Conservation (phyloP, 2,888 invertebrate species). For the Agrilus cyanescens region DNA sequence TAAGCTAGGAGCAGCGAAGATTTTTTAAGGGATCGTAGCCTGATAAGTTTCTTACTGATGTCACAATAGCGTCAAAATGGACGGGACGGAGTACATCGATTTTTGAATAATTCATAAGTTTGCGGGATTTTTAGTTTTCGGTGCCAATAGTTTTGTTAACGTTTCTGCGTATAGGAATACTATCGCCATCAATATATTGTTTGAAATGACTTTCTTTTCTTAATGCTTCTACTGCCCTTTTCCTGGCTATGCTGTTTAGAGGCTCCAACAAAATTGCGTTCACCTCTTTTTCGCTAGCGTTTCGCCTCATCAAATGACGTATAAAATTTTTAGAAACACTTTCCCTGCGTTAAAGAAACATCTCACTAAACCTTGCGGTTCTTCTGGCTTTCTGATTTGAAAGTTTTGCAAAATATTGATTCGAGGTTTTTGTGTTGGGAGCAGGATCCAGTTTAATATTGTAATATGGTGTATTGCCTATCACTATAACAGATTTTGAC, state of each 20-base stretch:
- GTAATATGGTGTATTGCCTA: too few relatives aligned
- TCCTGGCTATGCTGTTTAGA: background rate
- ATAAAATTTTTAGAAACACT: slow-evolving; percentile 2
- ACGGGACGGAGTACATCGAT: background rate
- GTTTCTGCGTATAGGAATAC: slow-evolving; percentile 1
- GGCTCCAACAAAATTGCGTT: background rate
- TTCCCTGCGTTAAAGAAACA: background rate
- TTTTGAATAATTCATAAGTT: background rate
- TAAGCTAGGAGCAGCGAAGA: slow-evolving; percentile 6
- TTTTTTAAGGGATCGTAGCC: slow-evolving; percentile 9
- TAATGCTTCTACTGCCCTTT: background rate
- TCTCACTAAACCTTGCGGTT: too few relatives aligned
- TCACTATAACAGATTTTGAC: too few relatives aligned
- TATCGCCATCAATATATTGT: slow-evolving; percentile 1
- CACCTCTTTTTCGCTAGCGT: background rate
- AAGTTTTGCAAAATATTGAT: too few relatives aligned
- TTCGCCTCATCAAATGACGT: slow-evolving; percentile 1
- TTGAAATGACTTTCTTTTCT: slow-evolving; percentile 1
- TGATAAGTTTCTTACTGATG: slow-evolving; percentile 4
- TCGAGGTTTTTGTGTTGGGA: too few relatives aligned
- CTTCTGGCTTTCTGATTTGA: too few relatives aligned
- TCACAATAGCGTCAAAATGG: slow-evolving; percentile 5
- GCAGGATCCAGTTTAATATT: too few relatives aligned
- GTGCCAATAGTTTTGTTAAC: background rate
- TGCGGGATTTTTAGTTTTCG: background rate